phyloP scores from a whole-genome alignment of 2,888 invertebrate genomes.

The Euspilapteryx auroguttella region DNA sequence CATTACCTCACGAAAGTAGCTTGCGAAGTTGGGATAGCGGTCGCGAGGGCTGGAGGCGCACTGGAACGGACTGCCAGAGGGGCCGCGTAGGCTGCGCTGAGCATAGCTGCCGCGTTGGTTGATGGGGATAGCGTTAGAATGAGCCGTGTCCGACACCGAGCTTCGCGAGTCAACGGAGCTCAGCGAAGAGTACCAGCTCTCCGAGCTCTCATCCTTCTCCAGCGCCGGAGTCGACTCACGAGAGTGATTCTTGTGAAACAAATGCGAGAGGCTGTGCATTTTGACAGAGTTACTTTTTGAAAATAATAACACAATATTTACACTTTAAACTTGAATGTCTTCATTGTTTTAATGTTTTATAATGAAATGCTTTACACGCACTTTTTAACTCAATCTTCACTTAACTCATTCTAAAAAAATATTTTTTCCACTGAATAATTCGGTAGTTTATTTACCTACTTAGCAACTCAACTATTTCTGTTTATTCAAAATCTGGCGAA shows the following conservation, averaged over 20 bases:
- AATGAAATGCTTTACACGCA: too few relatives aligned
- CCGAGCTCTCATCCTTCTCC: constrained; percentile 40
- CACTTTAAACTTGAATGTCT: constrained; percentile 5
- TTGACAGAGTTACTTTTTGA: constrained; percentile 13
- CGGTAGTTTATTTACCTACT: too few relatives aligned
- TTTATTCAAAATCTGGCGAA: too few relatives aligned
- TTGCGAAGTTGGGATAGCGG: constrained; percentile 42
- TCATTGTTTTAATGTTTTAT: too few relatives aligned
- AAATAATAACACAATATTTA: too few relatives aligned
- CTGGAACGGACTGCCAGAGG: constrained; percentile 27
- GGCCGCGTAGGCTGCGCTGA: constrained; percentile 24
- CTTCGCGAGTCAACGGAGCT: constrained; percentile 22
- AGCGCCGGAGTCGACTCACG: constrained; percentile 28
- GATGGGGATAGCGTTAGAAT: constrained; percentile 26
- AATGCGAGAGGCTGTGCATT: constrained; percentile 53
- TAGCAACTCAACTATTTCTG: too few relatives aligned
- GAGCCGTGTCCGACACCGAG: constrained; percentile 15
- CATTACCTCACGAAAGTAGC: constrained; percentile 43
- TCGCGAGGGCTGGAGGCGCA: constrained; percentile 44
- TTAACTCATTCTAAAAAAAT: too few relatives aligned
- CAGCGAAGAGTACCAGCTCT: constrained; percentile 43
- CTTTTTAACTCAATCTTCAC: too few relatives aligned
- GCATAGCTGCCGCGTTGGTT: constrained; percentile 22
- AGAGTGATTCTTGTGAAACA: constrained; percentile 31
- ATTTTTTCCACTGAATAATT: too few relatives aligned